Conservation (phyloP, 2,888 invertebrate species). For the Rotaria magnacalcarata region DNA sequence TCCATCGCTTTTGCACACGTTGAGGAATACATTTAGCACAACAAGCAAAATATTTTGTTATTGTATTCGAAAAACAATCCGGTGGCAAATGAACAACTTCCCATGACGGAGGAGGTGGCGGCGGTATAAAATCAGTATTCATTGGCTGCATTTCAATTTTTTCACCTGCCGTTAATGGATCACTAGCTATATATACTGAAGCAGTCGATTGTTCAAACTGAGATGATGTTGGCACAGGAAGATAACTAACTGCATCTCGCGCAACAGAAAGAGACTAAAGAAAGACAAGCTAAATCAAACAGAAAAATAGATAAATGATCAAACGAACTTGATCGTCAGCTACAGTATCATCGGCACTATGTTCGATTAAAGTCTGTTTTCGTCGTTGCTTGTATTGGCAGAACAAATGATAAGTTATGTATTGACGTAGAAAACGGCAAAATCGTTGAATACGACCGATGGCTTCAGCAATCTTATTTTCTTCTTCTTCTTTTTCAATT, state of each 20-base stretch:
- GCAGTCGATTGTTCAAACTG: background rate
- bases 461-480: slow-evolving; percentile 94
- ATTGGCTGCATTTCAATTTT: background rate
- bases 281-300: too few relatives aligned
- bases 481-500: slow-evolving; percentile 70
- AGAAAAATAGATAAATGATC: background rate
- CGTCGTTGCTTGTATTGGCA: background rate
- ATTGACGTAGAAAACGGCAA: background rate
- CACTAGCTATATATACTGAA: too few relatives aligned
- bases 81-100: background rate
- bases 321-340: background rate
- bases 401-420: slow-evolving; percentile 3
- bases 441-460: slow-evolving; percentile 75
- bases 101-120: background rate
- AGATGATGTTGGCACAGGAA: background rate
- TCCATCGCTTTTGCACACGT: background rate
- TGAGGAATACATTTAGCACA: background rate
- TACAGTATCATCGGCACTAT: background rate
- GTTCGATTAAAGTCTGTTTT: background rate
- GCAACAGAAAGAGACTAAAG: too few relatives aligned
- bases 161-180: background rate
- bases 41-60: background rate
- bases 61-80: background rate
- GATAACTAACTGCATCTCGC: background rate
- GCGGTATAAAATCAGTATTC: background rate